Percentiles rank a stretch among this genome's conserved stretches.
These are phyloP conservation scores for Melanocharis versteri DNA, from an alignment of 2,113 vertebrate genomes.

Conservation along the genomic window DNA sequence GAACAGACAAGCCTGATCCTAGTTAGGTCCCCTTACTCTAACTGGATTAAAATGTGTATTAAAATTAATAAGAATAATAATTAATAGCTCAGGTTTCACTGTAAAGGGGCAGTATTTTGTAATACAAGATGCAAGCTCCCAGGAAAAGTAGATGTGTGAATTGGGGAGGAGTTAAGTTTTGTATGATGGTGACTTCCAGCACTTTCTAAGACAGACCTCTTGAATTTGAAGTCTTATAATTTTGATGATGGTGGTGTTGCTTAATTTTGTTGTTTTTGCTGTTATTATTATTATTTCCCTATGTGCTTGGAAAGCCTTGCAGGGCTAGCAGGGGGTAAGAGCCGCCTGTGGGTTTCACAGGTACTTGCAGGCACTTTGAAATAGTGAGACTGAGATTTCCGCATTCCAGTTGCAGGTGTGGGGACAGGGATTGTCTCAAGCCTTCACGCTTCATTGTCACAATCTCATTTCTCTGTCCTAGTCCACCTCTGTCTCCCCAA, in stretches of 20 bases:
- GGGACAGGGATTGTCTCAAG: neutral
- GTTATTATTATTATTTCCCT: neutral
- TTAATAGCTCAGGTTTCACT: neutral
- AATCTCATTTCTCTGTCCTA: neutral
- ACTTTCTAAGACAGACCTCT: neutral
- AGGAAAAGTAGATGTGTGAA: neutral
- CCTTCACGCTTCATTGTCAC: neutral
- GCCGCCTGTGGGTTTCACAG: neutral
- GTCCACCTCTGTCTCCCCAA: neutral
- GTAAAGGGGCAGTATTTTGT: neutral
- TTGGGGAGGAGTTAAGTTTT: neutral
- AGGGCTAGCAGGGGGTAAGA: neutral
- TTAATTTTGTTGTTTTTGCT: neutral
- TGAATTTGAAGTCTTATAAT: neutral
- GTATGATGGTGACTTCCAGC: neutral
- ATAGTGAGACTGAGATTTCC: neutral
- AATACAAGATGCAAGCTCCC: neutral
- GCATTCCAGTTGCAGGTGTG: neutral
- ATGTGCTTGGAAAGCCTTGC: neutral
- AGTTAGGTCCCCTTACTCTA: neutral
- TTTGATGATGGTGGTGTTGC: neutral
- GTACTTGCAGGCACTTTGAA: neutral
- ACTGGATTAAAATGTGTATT: neutral
- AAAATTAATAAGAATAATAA: neutral
- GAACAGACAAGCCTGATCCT: neutral